phyloP scores from a whole-genome alignment of 2,797 vertebrate species.

The Columba guinea region DNA sequence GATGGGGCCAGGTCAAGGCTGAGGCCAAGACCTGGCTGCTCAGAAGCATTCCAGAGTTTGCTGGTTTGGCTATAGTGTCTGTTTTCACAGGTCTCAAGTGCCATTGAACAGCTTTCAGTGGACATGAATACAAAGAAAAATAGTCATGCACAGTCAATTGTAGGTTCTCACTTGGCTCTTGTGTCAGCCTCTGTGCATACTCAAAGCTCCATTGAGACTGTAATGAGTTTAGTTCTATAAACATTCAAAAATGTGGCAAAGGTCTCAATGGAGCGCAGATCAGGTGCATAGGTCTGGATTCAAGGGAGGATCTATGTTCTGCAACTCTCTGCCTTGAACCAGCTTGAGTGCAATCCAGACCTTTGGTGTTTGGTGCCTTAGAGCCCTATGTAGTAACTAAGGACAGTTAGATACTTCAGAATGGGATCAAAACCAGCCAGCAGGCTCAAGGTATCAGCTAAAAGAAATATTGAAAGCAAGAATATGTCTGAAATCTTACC shows the following conservation, averaged over 20 bases:
- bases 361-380: background rate
- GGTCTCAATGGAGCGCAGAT: background rate
- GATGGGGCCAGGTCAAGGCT: background rate
- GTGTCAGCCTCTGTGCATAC: background rate
- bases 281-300: background rate
- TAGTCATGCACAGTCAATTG: background rate
- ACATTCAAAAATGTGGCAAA: background rate
- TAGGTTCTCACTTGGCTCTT: background rate
- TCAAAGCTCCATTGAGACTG: background rate
- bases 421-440: background rate
- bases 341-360: background rate
- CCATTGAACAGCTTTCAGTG: background rate
- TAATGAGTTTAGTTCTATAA: background rate
- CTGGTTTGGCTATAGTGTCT: background rate
- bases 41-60: background rate
- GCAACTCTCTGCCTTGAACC: background rate
- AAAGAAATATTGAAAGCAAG: background rate
- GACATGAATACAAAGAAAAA: background rate
- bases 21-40: background rate
- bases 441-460: background rate
- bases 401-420: background rate
- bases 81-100: background rate
- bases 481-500: background rate
- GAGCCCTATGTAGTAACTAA: background rate
- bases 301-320: background rate